Percentiles rank a stretch among this genome's conserved stretches.
Evolutionary conservation across 2,888 invertebrate genomes (phyloP).

Genomic region (Acheta domesticus): DNA sequence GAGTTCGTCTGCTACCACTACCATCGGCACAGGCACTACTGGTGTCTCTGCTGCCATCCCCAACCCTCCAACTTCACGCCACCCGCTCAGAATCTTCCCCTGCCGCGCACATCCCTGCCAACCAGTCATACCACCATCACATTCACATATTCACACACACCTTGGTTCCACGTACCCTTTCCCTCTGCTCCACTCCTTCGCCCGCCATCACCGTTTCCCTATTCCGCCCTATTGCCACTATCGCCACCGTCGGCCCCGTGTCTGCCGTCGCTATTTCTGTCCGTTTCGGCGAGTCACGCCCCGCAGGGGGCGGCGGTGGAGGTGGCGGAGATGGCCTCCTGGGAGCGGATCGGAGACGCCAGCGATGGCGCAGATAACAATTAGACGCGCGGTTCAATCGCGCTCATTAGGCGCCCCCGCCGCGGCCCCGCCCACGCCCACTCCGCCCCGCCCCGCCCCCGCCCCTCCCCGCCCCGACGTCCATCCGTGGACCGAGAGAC

Average conservation of each 20-base stretch:
- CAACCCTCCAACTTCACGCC: neutral
- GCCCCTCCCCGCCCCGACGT: neutral
- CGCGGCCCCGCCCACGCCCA: neutral
- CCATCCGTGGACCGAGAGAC: neutral
- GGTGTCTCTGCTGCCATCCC: neutral
- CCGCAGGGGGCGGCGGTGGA: neutral
- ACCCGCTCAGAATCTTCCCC: too few species aligned
- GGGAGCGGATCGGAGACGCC: neutral
- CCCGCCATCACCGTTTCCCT: neutral
- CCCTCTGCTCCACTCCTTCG: neutral
- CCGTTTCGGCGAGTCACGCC: neutral
- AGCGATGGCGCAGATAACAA: conserved; percentile 3
- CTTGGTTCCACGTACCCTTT: neutral
- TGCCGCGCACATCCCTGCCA: too few species aligned
- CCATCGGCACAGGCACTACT: neutral
- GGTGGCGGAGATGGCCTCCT: neutral
- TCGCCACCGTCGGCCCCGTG: neutral
- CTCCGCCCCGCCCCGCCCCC: neutral
- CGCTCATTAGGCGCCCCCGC: neutral
- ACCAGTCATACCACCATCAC: too few species aligned
- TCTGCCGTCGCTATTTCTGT: conserved; percentile 4
- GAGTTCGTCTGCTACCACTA: neutral
- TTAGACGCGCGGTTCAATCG: conserved; percentile 9
- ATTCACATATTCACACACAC: too few species aligned
- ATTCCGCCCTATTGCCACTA: neutral